phyloP scores from a whole-genome alignment of 2,113 vertebrate genomes.

The Bathybates hornii region DNA sequence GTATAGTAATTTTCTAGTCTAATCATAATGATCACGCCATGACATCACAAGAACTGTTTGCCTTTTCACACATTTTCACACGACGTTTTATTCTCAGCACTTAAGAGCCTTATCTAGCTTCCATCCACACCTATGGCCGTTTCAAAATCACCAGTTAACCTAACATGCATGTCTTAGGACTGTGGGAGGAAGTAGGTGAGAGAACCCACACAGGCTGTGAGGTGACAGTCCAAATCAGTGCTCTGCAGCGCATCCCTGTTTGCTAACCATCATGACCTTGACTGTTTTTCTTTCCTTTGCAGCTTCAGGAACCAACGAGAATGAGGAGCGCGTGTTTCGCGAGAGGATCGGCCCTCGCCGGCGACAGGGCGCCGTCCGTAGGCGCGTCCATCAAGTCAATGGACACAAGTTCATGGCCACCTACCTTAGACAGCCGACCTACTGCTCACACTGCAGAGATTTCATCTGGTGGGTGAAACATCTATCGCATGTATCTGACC shows the following conservation, averaged over 20 bases:
- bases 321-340: slow-evolving; percentile 95
- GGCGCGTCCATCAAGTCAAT: slow-evolving; percentile 96
- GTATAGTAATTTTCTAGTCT: not conserved
- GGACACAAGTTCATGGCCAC: slow-evolving; percentile 99
- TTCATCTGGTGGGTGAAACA: slow-evolving; percentile 87
- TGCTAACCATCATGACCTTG: not conserved
- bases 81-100: not conserved
- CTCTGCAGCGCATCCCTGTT: accelerated
- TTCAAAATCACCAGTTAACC: not conserved
- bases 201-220: not conserved
- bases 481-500: not conserved
- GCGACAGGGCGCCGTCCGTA: slow-evolving; percentile 91
- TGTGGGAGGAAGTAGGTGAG: not conserved
- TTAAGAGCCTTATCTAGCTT: not conserved
- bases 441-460: slow-evolving; percentile 96
- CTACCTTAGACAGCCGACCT: slow-evolving; percentile 95
- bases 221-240: not conserved
- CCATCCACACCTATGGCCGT: not conserved
- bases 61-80: not conserved
- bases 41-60: not conserved
- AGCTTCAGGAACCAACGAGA: slow-evolving; percentile 84
- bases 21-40: not conserved
- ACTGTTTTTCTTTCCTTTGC: not conserved
- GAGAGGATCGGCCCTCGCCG: slow-evolving; percentile 93
- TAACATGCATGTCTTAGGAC: not conserved